Evolutionary conservation across 2,888 invertebrate species (phyloP), one percentile per base, ranked within the genome.

Genomic region (Phaedon cochleariae): DNA sequence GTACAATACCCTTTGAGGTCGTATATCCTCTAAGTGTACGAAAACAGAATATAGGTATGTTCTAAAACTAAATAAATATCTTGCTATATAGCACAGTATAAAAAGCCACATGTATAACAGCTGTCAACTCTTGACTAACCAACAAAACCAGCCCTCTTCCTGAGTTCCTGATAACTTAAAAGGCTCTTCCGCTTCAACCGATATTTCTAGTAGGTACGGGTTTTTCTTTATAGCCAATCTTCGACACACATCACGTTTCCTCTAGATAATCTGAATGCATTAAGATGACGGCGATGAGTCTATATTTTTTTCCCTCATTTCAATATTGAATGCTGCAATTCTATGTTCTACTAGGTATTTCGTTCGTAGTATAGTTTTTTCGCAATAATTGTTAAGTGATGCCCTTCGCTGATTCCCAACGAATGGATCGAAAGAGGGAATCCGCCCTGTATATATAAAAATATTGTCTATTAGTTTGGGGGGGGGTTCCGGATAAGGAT

Each of bases 51-150:
- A n/a, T n/a, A n/a, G n/a, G n/a, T n/a, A 68, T 71, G 73, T 72
- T 72, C 68, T 74, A 74, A 77, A 77, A 76, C 77, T 77, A 79
- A 77, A 79, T 77, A 78, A 78, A 79, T 79, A 79, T 75, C 74
- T 68, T 65, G 67, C 71, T 68, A 73, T 77, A 73, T 75, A 74
- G 75, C 77, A 76, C 77, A 74, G 73, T 74, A 74, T 74, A 77
- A 68, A 68, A 73, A 76, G 77, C 79, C 80, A 81, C 79, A 81
- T 81, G 81, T 75, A 77, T 77, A 78, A 78, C 81, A 81, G 80
- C 81, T 81, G 81, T 80, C 81, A 80, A 77, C 80, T 79, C 76
- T 77, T 76, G 74, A 74, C 73, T 68, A 73, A 70, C 73, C 73
- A 75, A 71, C 72, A 72, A 74, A 74, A 73, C 71, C 77, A 77